phyloP scores from a whole-genome alignment of 2,797 vertebrate species.

The Cyclura pinguis region DNA sequence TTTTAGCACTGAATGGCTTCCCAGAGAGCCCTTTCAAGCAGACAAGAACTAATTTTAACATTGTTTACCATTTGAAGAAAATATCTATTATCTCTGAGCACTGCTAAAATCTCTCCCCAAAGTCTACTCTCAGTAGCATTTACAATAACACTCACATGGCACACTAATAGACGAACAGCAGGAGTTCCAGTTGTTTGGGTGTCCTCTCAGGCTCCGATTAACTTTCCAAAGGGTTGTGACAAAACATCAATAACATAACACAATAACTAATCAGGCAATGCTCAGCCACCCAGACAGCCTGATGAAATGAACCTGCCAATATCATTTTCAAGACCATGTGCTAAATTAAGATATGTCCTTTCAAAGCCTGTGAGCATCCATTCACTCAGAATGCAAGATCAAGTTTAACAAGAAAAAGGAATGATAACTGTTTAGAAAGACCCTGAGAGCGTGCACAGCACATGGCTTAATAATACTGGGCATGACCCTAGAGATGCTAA shows the following conservation, averaged over 20 bases:
- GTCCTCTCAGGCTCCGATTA: conserved; percentile 6
- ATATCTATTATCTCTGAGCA: conserved; percentile 32
- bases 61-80: conserved; percentile 14
- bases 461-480: not conserved
- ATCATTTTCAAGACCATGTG: conserved; percentile 43
- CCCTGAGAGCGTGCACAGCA: not conserved
- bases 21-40: conserved; percentile 2
- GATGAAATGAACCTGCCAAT: conserved; percentile 50
- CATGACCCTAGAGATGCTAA: no score
- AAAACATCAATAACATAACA: conserved; percentile 43
- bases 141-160: not conserved
- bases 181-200: not conserved
- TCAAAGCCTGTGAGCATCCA: conserved; percentile 33
- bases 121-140: not conserved
- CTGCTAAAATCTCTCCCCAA: conserved; percentile 1
- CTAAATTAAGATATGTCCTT: conserved; percentile 49
- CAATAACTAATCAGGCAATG: conserved; percentile 28
- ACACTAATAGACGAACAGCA: conserved; percentile 37
- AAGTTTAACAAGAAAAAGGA: conserved; percentile 1
- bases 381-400: conserved; percentile 5
- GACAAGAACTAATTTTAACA: conserved; percentile 26
- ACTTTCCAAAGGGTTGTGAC: conserved; percentile 36
- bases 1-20: not conserved
- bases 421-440: not conserved
- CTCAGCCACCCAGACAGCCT: conserved; percentile 45